Percentiles rank a stretch among this genome's conserved stretches.
Evolutionary conservation across 1,140 invertebrate genomes (phyloP).

Genomic region (Alviniconcha marisindica): DNA sequence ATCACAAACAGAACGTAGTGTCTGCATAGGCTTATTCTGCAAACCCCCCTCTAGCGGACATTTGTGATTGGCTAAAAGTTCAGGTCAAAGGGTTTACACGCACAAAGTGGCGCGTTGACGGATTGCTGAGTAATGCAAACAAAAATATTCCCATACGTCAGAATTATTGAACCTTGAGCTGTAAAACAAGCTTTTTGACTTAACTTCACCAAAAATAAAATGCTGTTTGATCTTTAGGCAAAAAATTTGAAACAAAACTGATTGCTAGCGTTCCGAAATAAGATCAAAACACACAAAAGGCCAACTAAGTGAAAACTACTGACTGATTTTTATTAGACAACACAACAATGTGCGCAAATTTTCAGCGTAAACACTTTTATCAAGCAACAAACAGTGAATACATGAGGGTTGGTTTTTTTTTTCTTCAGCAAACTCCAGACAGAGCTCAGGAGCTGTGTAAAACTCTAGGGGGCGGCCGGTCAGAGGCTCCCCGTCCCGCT

Average conservation of each 20-base stretch:
- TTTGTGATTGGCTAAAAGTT: constrained; percentile 41
- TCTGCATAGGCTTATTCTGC: constrained; percentile 33
- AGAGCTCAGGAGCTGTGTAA: too few species aligned
- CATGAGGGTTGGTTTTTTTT: too few species aligned
- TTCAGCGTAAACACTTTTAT: too few species aligned
- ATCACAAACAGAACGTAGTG: constrained; percentile 42
- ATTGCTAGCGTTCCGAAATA: not conserved
- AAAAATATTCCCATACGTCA: not conserved
- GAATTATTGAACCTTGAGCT: too few species aligned
- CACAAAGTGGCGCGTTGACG: not conserved
- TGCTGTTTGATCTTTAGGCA: not conserved
- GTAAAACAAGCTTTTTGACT: not conserved
- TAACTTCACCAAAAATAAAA: not conserved
- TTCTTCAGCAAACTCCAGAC: too few species aligned
- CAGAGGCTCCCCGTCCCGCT: too few species aligned
- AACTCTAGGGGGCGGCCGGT: too few species aligned
- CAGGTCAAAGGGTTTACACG: not conserved
- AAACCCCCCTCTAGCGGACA: constrained; percentile 40
- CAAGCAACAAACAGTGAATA: too few species aligned
- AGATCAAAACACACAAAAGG: too few species aligned
- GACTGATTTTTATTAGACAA: not conserved
- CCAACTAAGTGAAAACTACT: not conserved
- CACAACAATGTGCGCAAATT: too few species aligned
- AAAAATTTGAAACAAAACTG: not conserved
- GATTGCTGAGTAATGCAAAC: constrained; percentile 5